A percentile compares a stretch with the other conserved stretches of the same genome.
Conservation (phyloP, 2,113 vertebrate species). For the Megalops atlanticus region DNA sequence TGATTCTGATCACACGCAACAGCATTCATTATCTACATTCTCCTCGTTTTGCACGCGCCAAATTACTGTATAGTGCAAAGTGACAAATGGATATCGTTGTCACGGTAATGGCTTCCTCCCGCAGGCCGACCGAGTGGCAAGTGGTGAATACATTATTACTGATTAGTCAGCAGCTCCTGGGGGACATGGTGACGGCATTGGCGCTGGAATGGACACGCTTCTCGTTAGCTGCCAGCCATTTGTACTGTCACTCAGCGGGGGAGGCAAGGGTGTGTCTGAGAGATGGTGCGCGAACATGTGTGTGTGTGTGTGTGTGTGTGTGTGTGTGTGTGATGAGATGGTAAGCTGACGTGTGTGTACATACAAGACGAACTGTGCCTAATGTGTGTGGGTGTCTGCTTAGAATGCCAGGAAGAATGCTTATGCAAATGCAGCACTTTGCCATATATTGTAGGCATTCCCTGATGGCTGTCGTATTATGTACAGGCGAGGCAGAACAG, state of each 20-base stretch:
- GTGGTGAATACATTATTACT: not conserved
- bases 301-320: not conserved
- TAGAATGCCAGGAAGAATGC: not conserved
- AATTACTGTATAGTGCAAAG: not conserved
- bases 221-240: not conserved
- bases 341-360: not conserved
- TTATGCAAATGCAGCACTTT: not conserved
- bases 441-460: not conserved
- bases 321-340: not conserved
- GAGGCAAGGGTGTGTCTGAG: not conserved
- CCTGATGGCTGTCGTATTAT: not conserved
- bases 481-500: not conserved
- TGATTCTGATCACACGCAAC: not conserved
- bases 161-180: not conserved
- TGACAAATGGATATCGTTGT: not conserved
- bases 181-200: not conserved
- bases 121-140: not conserved
- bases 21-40: not conserved
- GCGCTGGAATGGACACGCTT: not conserved
- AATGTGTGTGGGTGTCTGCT: not conserved
- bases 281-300: not conserved
- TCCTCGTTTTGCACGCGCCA: not conserved
- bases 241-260: not conserved
- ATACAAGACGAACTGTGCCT: no score
- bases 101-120: not conserved